These are phyloP conservation scores for Argentina silus DNA, from an alignment of 2,797 vertebrate genomes.

Conservation along the genomic window DNA sequence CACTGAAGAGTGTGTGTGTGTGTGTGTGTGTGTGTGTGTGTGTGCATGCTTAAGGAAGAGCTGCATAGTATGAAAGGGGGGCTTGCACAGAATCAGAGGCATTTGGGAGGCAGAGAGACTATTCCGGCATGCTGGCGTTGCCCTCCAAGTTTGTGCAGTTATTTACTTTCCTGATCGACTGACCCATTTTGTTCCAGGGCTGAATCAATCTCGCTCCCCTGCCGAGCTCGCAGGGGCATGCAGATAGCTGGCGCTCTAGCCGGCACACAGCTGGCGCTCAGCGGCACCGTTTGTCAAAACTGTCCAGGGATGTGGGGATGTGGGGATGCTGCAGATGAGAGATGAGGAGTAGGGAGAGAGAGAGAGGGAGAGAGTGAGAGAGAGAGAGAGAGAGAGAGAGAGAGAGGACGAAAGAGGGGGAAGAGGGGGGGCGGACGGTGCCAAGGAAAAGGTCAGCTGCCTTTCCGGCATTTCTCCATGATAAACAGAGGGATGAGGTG, in stretches of 20 bases:
- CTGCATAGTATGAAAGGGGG: too few relatives aligned
- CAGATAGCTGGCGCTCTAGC: slow-evolving; percentile 3
- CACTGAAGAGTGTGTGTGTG: too few relatives aligned
- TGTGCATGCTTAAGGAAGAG: neutral
- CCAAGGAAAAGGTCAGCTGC: slow-evolving; percentile 66
- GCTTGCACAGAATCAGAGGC: neutral
- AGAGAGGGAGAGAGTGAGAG: slow-evolving; percentile 16
- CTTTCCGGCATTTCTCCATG: slow-evolving; percentile 50
- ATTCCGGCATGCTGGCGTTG: neutral
- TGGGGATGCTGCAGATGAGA: neutral
- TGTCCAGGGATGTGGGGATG: neutral
- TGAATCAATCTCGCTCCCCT: slow-evolving; percentile 31
- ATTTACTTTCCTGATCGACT: slow-evolving; percentile 34
- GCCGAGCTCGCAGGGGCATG: slow-evolving; percentile 4
- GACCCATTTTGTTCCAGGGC: slow-evolving; percentile 35
- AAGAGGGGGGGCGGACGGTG: slow-evolving; percentile 22
- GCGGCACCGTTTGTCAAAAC: slow-evolving; percentile 18
- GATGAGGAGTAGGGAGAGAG: neutral
- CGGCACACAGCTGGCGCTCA: neutral
- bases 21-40: neutral
- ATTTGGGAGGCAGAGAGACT: neutral
- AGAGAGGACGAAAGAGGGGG: slow-evolving; percentile 3
- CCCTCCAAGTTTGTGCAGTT: slow-evolving; percentile 29
- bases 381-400: slow-evolving; percentile 6
- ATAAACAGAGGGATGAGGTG: slow-evolving; percentile 47